phyloP scores from a whole-genome alignment of 2,113 vertebrate genomes.

The Plotosus lineatus region DNA sequence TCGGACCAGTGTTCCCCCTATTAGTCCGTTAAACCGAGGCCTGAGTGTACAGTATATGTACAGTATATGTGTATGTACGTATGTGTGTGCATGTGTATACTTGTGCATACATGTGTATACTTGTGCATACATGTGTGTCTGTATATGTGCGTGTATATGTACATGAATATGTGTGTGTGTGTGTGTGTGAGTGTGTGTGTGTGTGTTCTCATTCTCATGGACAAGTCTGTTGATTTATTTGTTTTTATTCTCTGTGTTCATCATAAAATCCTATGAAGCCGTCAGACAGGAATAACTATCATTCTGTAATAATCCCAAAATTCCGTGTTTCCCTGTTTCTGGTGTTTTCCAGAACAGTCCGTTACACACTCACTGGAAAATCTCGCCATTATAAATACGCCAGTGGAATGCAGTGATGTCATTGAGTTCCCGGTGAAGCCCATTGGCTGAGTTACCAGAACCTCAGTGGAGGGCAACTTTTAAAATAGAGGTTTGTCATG shows the following conservation, averaged over 20 bases:
- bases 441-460: constrained; percentile 40
- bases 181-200: background rate
- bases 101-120: background rate
- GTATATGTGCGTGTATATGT: background rate
- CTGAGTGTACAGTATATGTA: no score
- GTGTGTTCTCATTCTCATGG: background rate
- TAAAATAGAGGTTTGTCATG: constrained; percentile 38
- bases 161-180: background rate
- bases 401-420: constrained; percentile 47
- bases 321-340: background rate
- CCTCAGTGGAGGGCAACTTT: constrained; percentile 30
- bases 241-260: background rate
- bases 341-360: background rate
- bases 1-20: no score
- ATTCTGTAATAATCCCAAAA: background rate
- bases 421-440: constrained; percentile 15
- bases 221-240: background rate
- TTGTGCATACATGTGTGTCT: background rate
- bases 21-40: no score
- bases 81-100: no score
- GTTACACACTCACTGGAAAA: constrained; percentile 3
- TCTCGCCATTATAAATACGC: constrained; percentile 40
- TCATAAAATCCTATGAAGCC: background rate
- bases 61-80: no score
- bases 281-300: background rate